These are phyloP conservation scores for Oreochromis aureus DNA, from an alignment of 2,113 vertebrate genomes.

Conservation along the genomic window DNA sequence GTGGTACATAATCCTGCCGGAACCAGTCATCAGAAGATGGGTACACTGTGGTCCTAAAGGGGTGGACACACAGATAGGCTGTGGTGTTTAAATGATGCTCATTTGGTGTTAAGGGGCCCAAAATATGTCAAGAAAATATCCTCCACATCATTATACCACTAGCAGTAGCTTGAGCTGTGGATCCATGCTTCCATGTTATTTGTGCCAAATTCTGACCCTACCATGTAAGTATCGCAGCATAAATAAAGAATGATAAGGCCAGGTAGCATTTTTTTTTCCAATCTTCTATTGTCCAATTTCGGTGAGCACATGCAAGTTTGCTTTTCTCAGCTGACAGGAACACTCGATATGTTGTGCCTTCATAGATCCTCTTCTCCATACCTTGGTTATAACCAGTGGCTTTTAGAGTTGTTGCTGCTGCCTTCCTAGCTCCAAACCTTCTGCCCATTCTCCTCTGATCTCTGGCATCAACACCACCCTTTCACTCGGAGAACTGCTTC, in stretches of 20 bases:
- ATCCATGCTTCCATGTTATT: not conserved
- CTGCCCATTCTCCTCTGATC: not conserved
- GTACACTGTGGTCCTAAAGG: not conserved
- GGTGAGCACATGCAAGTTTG: not conserved
- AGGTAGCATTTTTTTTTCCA: rapidly evolving
- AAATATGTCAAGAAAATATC: not conserved
- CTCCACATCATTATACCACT: not conserved
- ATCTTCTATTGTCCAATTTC: not conserved
- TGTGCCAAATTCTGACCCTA: not conserved
- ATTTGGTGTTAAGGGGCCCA: not conserved
- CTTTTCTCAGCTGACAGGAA: not conserved
- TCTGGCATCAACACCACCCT: not conserved
- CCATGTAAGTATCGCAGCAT: rapidly evolving
- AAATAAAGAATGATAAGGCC: not conserved
- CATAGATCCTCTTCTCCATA: not conserved
- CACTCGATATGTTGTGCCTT: rapidly evolving
- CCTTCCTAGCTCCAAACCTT: rapidly evolving
- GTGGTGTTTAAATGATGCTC: not conserved
- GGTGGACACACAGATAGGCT: rapidly evolving
- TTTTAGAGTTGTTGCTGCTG: not conserved
- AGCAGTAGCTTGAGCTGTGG: not conserved
- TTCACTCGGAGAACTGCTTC: not conserved
- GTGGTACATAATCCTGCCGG: not conserved
- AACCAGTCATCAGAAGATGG: not conserved
- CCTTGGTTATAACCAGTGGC: rapidly evolving